Conservation (phyloP, 2,888 invertebrate genomes). For the Phortica okadai region DNA sequence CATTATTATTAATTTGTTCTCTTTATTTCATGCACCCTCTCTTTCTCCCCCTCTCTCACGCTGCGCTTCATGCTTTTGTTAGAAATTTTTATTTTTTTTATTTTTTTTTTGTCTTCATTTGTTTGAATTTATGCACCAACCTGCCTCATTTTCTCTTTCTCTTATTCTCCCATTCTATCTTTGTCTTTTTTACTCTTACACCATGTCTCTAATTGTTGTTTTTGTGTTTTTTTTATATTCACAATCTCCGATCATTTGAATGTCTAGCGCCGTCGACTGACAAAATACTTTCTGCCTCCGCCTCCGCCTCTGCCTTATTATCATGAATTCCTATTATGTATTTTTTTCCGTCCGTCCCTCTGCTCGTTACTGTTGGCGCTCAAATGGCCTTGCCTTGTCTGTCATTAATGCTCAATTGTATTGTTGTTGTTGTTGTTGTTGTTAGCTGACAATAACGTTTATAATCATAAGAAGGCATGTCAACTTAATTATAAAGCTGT, state of each 20-base stretch:
- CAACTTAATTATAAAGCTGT: too few relatives aligned
- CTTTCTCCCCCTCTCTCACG: background rate
- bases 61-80: background rate
- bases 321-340: too few relatives aligned
- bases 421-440: slow-evolving; percentile 1
- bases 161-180: background rate
- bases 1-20: slow-evolving; percentile 10
- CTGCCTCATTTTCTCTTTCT: background rate
- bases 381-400: background rate
- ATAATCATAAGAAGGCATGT: background rate
- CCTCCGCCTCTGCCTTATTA: too few relatives aligned
- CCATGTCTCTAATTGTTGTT: background rate
- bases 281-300: background rate
- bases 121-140: background rate
- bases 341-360: too few relatives aligned
- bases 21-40: background rate
- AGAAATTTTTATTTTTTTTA: background rate
- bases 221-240: background rate
- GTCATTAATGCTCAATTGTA: background rate
- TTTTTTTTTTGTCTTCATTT: background rate
- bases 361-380: background rate
- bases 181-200: background rate
- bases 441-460: background rate
- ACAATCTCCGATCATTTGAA: background rate
- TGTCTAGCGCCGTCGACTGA: background rate